Evolutionary conservation across 2,888 invertebrate species (phyloP).

Genomic region (Anticlea derivata): DNA sequence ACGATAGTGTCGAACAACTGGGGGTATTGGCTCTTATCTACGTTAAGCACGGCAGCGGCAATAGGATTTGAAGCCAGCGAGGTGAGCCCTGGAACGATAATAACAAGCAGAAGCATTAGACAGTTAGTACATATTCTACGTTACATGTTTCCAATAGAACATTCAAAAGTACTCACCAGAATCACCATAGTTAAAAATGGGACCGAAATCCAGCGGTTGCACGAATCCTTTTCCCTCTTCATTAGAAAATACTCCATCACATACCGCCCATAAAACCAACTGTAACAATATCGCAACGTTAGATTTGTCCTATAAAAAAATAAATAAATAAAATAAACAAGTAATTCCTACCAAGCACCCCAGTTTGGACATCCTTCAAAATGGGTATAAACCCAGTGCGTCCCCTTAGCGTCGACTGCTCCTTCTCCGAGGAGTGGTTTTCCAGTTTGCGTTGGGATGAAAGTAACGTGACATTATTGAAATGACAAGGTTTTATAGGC

Average conservation of each 20-base stretch:
- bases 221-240: slow-evolving; percentile 75
- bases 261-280: slow-evolving; percentile 73
- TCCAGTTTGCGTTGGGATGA: slow-evolving; percentile 76
- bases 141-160: background rate
- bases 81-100: slow-evolving; percentile 70
- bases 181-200: slow-evolving; percentile 75
- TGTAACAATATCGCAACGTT: slow-evolving; percentile 52
- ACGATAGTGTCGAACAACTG: slow-evolving; percentile 73
- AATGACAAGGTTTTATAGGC: slow-evolving; percentile 83
- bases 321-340: slow-evolving; percentile 19
- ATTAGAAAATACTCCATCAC: slow-evolving; percentile 62
- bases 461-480: slow-evolving; percentile 79
- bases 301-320: slow-evolving; percentile 13
- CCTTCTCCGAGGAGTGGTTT: slow-evolving; percentile 64
- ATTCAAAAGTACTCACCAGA: slow-evolving; percentile 54
- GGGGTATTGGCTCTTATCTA: slow-evolving; percentile 76
- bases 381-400: slow-evolving; percentile 73
- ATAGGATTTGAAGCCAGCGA: slow-evolving; percentile 75
- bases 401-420: slow-evolving; percentile 50
- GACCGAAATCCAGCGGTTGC: slow-evolving; percentile 81
- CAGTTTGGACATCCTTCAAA: slow-evolving; percentile 64
- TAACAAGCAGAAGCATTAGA: slow-evolving; percentile 45
- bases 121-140: background rate
- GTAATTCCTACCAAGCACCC: slow-evolving; percentile 66
- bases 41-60: slow-evolving; percentile 68